A percentile compares a stretch with the other conserved stretches of the same genome.
These are phyloP conservation scores for Strigamia crassipes DNA, from an alignment of 2,888 invertebrate genomes.

Conservation along the genomic window DNA sequence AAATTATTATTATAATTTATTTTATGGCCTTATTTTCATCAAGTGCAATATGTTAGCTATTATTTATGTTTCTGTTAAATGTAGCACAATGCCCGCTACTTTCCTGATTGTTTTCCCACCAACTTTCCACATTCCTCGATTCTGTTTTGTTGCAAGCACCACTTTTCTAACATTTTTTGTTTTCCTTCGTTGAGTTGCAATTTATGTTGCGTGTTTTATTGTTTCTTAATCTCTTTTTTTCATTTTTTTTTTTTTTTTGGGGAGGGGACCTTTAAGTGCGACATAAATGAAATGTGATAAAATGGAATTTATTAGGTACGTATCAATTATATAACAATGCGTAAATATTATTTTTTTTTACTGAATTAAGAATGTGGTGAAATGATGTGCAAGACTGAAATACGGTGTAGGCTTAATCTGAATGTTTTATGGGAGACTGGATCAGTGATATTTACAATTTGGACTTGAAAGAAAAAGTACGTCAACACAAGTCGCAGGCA, in stretches of 20 bases:
- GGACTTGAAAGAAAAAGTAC: background rate
- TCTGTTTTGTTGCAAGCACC: background rate
- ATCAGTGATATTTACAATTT: background rate
- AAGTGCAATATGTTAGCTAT: background rate
- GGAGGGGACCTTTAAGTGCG: background rate
- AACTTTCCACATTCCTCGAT: background rate
- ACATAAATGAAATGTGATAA: too few relatives aligned
- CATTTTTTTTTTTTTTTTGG: too few relatives aligned
- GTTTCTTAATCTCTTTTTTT: background rate
- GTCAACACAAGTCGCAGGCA: background rate
- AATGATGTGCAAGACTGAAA: too few relatives aligned
- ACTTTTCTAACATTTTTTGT: too few relatives aligned
- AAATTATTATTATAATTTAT: constrained; percentile 4
- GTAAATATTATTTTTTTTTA: too few relatives aligned
- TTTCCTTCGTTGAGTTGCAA: background rate
- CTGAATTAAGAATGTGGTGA: too few relatives aligned
- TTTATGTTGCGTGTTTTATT: background rate
- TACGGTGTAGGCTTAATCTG: too few relatives aligned
- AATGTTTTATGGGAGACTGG: too few relatives aligned
- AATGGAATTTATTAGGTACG: too few relatives aligned
- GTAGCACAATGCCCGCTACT: background rate
- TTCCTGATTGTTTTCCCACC: background rate
- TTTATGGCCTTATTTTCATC: background rate
- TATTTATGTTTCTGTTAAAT: constrained; percentile 10
- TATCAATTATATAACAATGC: too few relatives aligned